phyloP scores from a whole-genome alignment of 2,888 invertebrate species.

The Anaspis maculata region DNA sequence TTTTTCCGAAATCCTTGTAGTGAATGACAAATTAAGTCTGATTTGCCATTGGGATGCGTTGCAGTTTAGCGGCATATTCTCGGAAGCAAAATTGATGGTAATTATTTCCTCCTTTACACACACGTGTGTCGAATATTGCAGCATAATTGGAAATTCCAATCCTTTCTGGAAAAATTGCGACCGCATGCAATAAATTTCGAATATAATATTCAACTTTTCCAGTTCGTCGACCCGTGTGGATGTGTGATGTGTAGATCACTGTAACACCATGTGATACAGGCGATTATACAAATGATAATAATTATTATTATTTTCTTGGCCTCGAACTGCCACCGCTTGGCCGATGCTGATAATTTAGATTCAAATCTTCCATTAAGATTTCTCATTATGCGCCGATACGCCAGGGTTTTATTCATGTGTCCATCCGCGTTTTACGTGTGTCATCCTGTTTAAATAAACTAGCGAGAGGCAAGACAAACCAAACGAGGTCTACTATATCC shows the following conservation, averaged over 20 bases:
- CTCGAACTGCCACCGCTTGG: conserved; percentile 16
- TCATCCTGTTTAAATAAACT: conserved; percentile 10
- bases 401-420: conserved; percentile 12
- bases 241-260: conserved; percentile 24
- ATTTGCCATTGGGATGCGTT: too few species aligned
- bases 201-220: conserved; percentile 7
- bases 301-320: conserved; percentile 33
- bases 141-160: too few species aligned
- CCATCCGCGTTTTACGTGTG: conserved; percentile 9
- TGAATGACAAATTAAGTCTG: too few species aligned
- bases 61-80: too few species aligned
- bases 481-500: too few species aligned
- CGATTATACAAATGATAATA: conserved; percentile 31
- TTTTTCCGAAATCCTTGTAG: too few species aligned
- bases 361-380: conserved; percentile 23
- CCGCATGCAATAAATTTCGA: too few species aligned
- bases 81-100: too few species aligned
- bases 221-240: conserved; percentile 12
- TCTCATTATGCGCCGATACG: conserved; percentile 17
- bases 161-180: too few species aligned
- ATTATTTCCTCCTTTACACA: too few species aligned
- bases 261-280: conserved; percentile 28
- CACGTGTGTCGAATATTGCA: too few species aligned
- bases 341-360: conserved; percentile 18
- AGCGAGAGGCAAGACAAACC: conserved; percentile 6